Evolutionary conservation across 2,888 invertebrate genomes (phyloP).

Genomic region (Callyntrura sp.): DNA sequence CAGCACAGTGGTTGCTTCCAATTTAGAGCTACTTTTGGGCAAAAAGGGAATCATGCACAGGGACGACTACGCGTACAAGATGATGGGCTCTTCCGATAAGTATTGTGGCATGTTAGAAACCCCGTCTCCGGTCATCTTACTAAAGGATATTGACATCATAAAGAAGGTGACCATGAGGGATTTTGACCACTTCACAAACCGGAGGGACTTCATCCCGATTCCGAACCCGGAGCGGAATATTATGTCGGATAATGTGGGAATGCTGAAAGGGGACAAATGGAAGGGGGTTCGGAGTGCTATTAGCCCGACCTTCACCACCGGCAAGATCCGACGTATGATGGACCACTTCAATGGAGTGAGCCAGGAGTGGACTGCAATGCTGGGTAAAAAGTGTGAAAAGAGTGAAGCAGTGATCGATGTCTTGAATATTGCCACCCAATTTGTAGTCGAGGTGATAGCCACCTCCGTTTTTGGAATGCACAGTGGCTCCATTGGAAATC

Average conservation of each 20-base stretch:
- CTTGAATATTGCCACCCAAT: conserved; percentile 56
- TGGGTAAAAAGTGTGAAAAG: neutral
- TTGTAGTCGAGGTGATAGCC: conserved; percentile 80
- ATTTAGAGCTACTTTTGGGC: conserved; percentile 9
- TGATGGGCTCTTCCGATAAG: conserved; percentile 41
- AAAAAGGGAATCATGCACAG: neutral
- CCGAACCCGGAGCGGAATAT: neutral
- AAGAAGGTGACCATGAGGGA: conserved; percentile 74
- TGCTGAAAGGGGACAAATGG: conserved; percentile 60
- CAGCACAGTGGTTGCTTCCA: neutral
- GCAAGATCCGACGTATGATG: conserved; percentile 72
- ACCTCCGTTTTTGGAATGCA: conserved; percentile 23
- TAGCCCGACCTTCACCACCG: conserved; percentile 69
- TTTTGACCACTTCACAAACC: conserved; percentile 72
- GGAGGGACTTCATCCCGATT: conserved; percentile 31
- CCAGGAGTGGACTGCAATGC: conserved; percentile 31
- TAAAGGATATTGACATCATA: conserved; percentile 71
- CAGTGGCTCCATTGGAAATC: conserved; percentile 60
- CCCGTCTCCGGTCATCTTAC: conserved; percentile 12
- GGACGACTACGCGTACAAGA: conserved; percentile 37
- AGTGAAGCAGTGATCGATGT: conserved; percentile 36
- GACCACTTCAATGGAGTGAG: conserved; percentile 42
- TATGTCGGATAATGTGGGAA: neutral
- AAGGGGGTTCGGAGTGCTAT: conserved; percentile 52
- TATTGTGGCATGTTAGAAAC: conserved; percentile 46